Evolutionary conservation across 2,888 invertebrate species (phyloP), one percentile per base, ranked within the genome.

Genomic region (Pherbina coryleti): DNA sequence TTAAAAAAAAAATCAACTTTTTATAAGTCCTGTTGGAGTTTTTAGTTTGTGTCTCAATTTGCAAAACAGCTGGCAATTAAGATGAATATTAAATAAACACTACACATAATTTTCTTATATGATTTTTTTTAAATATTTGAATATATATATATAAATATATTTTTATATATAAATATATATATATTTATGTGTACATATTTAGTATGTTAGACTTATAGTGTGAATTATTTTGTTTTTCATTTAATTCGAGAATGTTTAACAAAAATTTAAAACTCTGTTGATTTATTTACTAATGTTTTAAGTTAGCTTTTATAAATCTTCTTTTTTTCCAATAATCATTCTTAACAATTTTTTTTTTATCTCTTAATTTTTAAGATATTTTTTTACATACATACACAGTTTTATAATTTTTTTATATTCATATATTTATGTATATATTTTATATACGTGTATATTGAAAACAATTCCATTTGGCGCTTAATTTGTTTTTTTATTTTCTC

Each of bases 381-480:
- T 67, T 11, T 70, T 71, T 72, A 44, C 44, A 60, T 71, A 28
- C 34, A 72, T 57, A 72, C 44, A 72, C 44, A 72, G 19, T 25
- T 67, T 17, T 67, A 34, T 37, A 3, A 19, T 5, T 67, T 44
- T 44, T 60, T 28, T 8, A 28, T 22, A 60, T n/a, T n/a, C 60
- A 60, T 60, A 11, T 17, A 60, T 22, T 37, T 19, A 19, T 66
- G 17, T 31, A 34, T 69, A 49, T 69, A 51, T 49, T 69, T 69
- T 49, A 69, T 69, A 51, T 51, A 77, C n/a, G n/a, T n/a, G n/a
- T 82, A 81, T 81, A 81, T 79, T 81, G 83, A 82, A 84, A 86
- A 87, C 87, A 87, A 87, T 87, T 87, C 87, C 87, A 85, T 75
- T 75, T 87, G 87, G 87, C 87, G 87, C 83, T 84, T 85, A 84